phyloP scores from a whole-genome alignment of 1,140 invertebrate genomes.

The Platorchestia sp. region DNA sequence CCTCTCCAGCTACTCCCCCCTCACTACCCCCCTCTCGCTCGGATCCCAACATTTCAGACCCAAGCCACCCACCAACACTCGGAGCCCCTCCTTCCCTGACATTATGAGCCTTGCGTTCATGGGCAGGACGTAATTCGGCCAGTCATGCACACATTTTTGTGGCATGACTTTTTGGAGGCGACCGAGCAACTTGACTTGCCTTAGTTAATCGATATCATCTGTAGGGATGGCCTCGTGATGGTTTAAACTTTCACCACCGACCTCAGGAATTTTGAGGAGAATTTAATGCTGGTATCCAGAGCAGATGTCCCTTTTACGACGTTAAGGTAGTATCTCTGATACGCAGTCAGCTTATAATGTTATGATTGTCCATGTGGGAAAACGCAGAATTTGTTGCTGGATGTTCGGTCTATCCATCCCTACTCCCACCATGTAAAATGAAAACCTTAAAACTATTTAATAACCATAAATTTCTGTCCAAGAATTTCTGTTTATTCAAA shows the following conservation, averaged over 20 bases:
- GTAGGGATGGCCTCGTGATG: background rate
- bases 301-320: background rate
- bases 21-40: background rate
- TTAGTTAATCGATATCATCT: background rate
- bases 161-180: background rate
- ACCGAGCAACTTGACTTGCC: background rate
- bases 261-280: background rate
- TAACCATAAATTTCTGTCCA: too few species aligned
- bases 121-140: background rate
- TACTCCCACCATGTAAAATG: too few species aligned
- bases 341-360: too few species aligned
- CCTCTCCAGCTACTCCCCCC: background rate
- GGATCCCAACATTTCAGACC: background rate
- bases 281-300: background rate
- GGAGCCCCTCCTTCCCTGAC: background rate
- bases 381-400: too few species aligned
- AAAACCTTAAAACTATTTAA: too few species aligned
- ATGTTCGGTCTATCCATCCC: too few species aligned
- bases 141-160: background rate
- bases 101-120: constrained; percentile 7
- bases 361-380: too few species aligned
- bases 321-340: background rate
- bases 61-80: background rate
- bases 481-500: too few species aligned
- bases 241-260: background rate